Base-by-base conservation (phyloP, 1,140 invertebrate species). In the Pomacea maculata region DNA sequence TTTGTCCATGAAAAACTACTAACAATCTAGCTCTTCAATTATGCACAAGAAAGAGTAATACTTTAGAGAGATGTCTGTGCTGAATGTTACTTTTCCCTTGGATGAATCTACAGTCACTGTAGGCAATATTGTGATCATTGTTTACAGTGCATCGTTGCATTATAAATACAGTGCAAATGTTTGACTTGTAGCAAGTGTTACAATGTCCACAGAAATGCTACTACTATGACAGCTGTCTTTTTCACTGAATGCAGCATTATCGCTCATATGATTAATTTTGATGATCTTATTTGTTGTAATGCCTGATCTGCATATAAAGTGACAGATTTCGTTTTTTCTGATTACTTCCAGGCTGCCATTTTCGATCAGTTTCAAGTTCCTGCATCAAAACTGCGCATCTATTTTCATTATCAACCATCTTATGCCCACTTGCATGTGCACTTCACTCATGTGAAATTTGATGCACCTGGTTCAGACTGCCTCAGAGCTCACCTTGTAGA, bases 401-500 rank as follows among this genome's bases (percentile, higher is more conserved):
- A 97, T 91, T 91, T 99, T 8, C 98, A 99, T 90, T 99, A 99
- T 92, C 97, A 97, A 88, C 98, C 98, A 10, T 97, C 97, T 0
- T 99, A 97, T 92, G 99, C 98, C 92, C 97, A 99, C 92, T 92
- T 99, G 14, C 98, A 99, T 89, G 94, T 99, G 7, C 98, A 99
- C 91, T 97, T 98, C 86, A 96, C 95, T n/a, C 94, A 95, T 82
- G 88, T 98, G 1, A 93, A 94, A 78, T 95, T 95, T 92, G 95
- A 97, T 85, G 94, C 95, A 6, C 95, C 96, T 77, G 94, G 94
- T 64, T 95, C 95, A 81, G 94, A 94, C 90, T 93, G 94, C 29
- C 96, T 97, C 89, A 95, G 95, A 89, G 95, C 96, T 14, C 97
- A 99, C 92, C 91, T 98, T 81, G 91, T 99, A 25, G 93, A 94